phyloP scores from a whole-genome alignment of 2,113 vertebrate genomes.

The Melanerpes aurifrons region DNA sequence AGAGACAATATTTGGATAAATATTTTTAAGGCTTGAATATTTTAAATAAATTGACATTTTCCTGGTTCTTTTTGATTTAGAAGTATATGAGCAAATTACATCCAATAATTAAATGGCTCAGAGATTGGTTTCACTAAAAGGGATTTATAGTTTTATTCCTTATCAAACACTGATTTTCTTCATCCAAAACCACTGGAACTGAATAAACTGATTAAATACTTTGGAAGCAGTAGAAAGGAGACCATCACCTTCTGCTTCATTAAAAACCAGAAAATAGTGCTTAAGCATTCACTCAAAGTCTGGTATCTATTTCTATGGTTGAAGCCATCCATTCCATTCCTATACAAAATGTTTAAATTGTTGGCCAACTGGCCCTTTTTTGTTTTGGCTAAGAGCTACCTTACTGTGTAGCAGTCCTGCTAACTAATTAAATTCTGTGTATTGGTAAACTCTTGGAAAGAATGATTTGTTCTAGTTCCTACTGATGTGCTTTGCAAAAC shows the following conservation, averaged over 20 bases:
- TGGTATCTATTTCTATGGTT: not conserved
- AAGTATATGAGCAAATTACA: not conserved
- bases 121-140: not conserved
- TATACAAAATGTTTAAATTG: not conserved
- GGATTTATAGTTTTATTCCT: not conserved
- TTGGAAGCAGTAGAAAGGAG: not conserved
- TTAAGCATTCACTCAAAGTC: not conserved
- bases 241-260: not conserved
- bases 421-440: not conserved
- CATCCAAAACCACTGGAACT: not conserved
- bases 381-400: not conserved
- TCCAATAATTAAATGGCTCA: not conserved
- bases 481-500: not conserved
- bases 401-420: not conserved
- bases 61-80: not conserved
- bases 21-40: not conserved
- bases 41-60: not conserved
- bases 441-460: not conserved
- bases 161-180: not conserved
- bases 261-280: not conserved
- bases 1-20: not conserved
- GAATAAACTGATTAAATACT: not conserved
- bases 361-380: not conserved
- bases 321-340: not conserved
- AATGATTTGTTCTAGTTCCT: not conserved